These are phyloP conservation scores for Spilogale gracilis DNA, from an alignment of 2,113 vertebrate genomes.

Conservation along the genomic window DNA sequence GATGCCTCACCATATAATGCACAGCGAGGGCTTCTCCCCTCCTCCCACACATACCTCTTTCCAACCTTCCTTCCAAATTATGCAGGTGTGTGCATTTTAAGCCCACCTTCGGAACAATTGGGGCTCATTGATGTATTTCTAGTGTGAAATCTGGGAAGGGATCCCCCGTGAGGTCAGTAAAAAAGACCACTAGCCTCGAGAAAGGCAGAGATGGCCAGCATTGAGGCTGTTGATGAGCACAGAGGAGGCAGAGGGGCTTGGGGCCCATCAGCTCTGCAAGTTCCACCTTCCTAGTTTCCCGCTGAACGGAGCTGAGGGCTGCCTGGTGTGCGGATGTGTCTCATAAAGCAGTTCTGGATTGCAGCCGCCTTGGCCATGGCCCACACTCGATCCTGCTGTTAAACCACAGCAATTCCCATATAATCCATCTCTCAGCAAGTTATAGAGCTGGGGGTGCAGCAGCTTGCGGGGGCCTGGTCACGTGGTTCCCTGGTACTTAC, in stretches of 20 bases:
- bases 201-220: rapidly evolving
- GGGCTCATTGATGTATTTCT: rapidly evolving
- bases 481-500: rapidly evolving
- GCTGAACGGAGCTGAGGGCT: rapidly evolving
- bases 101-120: background rate
- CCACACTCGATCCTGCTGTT: background rate
- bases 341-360: background rate
- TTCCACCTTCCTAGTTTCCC: background rate
- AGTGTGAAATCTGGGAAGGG: background rate
- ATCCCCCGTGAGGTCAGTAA: background rate
- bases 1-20: background rate
- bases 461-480: rapidly evolving
- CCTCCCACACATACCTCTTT: background rate
- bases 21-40: no score
- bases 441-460: rapidly evolving
- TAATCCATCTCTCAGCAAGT: background rate
- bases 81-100: background rate
- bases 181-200: rapidly evolving
- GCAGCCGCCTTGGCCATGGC: rapidly evolving
- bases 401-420: background rate
- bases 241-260: no score
- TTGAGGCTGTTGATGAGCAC: rapidly evolving
- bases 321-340: rapidly evolving
- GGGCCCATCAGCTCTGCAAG: rapidly evolving
- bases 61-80: background rate